These are phyloP conservation scores for Hiodon tergisus DNA, from an alignment of 2,113 vertebrate genomes.

Conservation along the genomic window DNA sequence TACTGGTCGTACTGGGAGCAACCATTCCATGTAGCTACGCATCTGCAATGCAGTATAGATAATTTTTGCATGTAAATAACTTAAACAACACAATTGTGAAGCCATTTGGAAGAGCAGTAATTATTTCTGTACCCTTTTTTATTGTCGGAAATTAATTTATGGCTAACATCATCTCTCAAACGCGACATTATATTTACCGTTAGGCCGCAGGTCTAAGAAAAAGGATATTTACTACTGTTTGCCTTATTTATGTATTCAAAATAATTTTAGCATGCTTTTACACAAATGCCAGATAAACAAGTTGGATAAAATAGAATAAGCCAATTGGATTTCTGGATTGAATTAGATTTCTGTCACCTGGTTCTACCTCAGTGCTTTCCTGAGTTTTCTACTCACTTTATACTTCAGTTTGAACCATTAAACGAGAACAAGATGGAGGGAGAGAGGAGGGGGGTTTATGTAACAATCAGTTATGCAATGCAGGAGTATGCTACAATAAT, in stretches of 20 bases:
- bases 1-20: neutral
- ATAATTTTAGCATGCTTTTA: neutral
- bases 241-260: neutral
- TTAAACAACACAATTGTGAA: neutral
- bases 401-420: slow-evolving; percentile 17
- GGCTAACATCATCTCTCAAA: neutral
- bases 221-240: neutral
- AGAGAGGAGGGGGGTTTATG: slow-evolving; percentile 15
- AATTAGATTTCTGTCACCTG: slow-evolving; percentile 1
- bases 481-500: slow-evolving; percentile 18
- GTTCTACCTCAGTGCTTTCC: neutral
- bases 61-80: slow-evolving; percentile 1
- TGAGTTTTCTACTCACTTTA: slow-evolving; percentile 3
- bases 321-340: neutral
- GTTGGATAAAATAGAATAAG: neutral
- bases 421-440: neutral
- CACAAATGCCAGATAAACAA: neutral
- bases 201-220: neutral
- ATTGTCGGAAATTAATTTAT: neutral
- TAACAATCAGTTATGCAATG: slow-evolving; percentile 26
- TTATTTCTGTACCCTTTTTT: slow-evolving; percentile 1
- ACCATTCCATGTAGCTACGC: neutral
- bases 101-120: neutral
- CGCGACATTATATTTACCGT: neutral
- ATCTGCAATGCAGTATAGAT: neutral